Conservation (phyloP, 2,797 vertebrate genomes). For the Notamacropus eugenii region DNA sequence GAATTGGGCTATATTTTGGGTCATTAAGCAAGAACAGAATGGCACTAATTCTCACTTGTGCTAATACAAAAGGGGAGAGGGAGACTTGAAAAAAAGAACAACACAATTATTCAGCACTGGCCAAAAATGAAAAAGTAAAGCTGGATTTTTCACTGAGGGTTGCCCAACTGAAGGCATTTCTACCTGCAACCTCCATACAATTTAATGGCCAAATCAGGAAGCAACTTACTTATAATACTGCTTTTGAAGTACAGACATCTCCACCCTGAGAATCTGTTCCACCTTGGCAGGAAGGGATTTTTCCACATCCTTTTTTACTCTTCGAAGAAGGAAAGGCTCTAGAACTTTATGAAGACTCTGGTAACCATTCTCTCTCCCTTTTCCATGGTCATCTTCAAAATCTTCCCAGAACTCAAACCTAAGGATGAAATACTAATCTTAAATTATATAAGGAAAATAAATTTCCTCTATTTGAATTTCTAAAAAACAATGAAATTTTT, state of each 20-base stretch:
- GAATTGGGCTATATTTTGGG: not conserved
- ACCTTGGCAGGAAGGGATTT: constrained; percentile 99
- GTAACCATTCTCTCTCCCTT: constrained; percentile 97
- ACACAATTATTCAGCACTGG: not conserved
- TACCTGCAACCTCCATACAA: not conserved
- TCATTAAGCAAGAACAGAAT: not conserved
- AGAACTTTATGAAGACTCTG: constrained; percentile 99
- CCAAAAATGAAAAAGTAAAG: not conserved
- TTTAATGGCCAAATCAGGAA: not conserved
- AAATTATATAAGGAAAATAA: not conserved
- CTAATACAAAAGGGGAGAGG: not conserved
- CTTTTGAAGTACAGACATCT: constrained; percentile 98
- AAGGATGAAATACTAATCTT: constrained; percentile 12
- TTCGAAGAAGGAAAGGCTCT: constrained; percentile 96
- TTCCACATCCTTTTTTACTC: constrained; percentile 99
- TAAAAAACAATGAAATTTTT: not conserved
- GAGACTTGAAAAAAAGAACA: not conserved
- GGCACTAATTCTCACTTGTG: not conserved
- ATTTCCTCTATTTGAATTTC: not conserved
- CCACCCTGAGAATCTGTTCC: constrained; percentile 98
- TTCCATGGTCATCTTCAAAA: constrained; percentile 97
- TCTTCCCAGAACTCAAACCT: constrained; percentile 99
- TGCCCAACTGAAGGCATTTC: not conserved
- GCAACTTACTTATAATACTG: constrained; percentile 96
- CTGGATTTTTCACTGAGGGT: not conserved